A percentile compares a stretch with the other conserved stretches of the same genome.
phyloP scores from a whole-genome alignment of 2,113 vertebrate species.

The Thamnophis sirtalis region DNA sequence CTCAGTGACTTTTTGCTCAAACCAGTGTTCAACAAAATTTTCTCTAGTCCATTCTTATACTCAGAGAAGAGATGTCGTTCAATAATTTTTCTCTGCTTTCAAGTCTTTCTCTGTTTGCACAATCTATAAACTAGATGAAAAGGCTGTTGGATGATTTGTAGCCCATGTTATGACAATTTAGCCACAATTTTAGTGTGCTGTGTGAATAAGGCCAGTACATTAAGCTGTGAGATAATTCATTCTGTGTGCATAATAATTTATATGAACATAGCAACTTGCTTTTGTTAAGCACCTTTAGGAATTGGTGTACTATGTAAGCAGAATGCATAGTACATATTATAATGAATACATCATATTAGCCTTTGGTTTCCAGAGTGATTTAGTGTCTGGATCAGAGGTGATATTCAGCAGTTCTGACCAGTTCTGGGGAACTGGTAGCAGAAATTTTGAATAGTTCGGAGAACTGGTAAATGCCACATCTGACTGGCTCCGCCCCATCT shows the following conservation, averaged over 20 bases:
- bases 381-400: background rate
- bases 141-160: background rate
- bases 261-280: background rate
- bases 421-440: no score
- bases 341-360: background rate
- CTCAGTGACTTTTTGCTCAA: background rate
- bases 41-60: background rate
- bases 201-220: background rate
- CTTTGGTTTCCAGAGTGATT: background rate
- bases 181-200: background rate
- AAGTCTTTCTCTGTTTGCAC: background rate
- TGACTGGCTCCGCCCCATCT: no score
- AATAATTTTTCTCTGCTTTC: background rate
- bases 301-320: background rate
- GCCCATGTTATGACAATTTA: background rate
- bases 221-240: background rate
- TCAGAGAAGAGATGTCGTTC: background rate
- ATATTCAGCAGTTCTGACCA: no score
- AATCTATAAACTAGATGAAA: background rate
- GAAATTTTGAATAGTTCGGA: no score
- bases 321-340: background rate
- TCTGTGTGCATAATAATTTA: background rate
- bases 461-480: no score
- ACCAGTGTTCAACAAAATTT: background rate
- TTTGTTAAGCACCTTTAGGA: background rate